Conservation (phyloP, 2,113 vertebrate species). For the Chlamydotis undulata region DNA sequence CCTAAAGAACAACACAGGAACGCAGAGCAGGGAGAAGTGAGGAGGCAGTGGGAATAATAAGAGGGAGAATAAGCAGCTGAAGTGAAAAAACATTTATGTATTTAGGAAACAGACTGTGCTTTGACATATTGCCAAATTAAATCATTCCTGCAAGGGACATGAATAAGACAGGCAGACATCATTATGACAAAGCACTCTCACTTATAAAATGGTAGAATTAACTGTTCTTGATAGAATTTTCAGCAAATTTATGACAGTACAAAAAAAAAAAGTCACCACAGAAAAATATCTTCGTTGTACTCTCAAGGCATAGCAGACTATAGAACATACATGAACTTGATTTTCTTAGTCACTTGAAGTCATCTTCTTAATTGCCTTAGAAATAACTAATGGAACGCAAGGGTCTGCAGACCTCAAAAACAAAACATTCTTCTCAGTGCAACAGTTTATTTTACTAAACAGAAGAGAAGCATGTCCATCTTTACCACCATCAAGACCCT, state of each 20-base stretch:
- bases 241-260: background rate
- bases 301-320: background rate
- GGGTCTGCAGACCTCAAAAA: background rate
- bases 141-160: slow-evolving; percentile 20
- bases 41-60: slow-evolving; percentile 1
- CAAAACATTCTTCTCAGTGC: background rate
- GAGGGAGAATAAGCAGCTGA: slow-evolving; percentile 7
- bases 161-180: slow-evolving; percentile 12
- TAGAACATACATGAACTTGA: background rate
- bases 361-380: background rate
- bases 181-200: background rate
- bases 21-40: background rate
- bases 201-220: background rate
- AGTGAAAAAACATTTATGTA: slow-evolving; percentile 34
- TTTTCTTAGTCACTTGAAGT: background rate
- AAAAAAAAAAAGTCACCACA: background rate
- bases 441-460: background rate
- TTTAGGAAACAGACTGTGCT: slow-evolving; percentile 62
- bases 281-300: background rate
- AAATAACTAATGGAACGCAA: slow-evolving; percentile 4
- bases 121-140: slow-evolving; percentile 32
- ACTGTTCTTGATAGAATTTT: background rate
- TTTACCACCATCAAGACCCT: background rate
- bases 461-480: background rate
- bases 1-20: background rate